Evolutionary conservation across 2,888 invertebrate genomes (phyloP).

Genomic region (Epirrhoe alternata): DNA sequence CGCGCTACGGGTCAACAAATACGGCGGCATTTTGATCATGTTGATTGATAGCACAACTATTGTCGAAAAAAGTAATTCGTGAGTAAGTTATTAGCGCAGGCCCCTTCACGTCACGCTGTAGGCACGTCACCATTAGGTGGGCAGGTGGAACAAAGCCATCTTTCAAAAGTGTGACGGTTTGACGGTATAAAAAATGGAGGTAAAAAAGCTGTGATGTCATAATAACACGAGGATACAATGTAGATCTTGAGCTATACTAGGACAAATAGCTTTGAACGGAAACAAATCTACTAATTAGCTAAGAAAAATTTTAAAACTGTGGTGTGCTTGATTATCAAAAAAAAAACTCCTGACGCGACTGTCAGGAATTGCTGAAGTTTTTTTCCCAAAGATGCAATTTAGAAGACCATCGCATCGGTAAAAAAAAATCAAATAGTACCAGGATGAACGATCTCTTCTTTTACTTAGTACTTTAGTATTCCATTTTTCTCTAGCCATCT

Average conservation of each 20-base stretch:
- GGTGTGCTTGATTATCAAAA: too few relatives aligned
- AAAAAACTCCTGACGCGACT: too few relatives aligned
- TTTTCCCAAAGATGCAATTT: too few relatives aligned
- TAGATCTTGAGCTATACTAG: background rate
- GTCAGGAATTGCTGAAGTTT: too few relatives aligned
- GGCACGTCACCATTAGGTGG: conserved; percentile 23
- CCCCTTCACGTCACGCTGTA: conserved; percentile 39
- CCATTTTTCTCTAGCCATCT: background rate
- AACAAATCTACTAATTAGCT: background rate
- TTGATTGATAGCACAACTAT: conserved; percentile 19
- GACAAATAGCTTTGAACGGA: background rate
- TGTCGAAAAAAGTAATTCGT: conserved; percentile 21
- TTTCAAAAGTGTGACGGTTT: conserved; percentile 49
- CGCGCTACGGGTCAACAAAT: conserved; percentile 12
- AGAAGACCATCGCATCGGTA: too few relatives aligned
- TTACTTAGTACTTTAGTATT: conserved; percentile 5
- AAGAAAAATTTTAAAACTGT: too few relatives aligned
- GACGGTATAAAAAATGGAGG: conserved; percentile 26
- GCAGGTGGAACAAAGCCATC: conserved; percentile 38
- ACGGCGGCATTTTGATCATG: background rate
- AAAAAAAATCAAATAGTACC: too few relatives aligned
- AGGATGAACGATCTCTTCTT: background rate
- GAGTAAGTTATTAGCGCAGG: conserved; percentile 19
- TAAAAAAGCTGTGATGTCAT: conserved; percentile 20
- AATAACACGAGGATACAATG: conserved; percentile 12